A percentile compares a stretch with the other conserved stretches of the same genome.
phyloP scores from a whole-genome alignment of 2,797 vertebrate species.

The Arctocebus calabarensis region DNA sequence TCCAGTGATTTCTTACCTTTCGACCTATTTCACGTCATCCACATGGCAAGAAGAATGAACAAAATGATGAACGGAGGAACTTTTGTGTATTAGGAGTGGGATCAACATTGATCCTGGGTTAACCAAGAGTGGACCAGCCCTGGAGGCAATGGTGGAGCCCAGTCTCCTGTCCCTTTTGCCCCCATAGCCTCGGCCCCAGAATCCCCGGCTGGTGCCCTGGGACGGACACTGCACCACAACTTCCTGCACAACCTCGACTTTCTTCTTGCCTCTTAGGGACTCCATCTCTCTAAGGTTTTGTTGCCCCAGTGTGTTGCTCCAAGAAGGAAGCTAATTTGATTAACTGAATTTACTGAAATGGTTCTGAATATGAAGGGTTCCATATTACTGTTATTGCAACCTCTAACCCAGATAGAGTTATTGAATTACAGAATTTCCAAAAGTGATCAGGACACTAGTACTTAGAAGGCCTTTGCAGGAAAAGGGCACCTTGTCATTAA shows the following conservation, averaged over 20 bases:
- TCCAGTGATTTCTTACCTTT: background rate
- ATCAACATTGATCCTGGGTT: background rate
- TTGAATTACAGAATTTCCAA: background rate
- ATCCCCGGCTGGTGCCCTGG: background rate
- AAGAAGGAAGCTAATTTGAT: background rate
- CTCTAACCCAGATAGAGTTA: background rate
- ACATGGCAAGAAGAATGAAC: background rate
- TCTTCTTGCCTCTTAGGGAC: background rate
- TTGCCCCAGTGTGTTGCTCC: background rate
- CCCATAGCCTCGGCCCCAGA: background rate
- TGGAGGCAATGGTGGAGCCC: accelerated
- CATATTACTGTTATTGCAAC: background rate
- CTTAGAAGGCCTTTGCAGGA: background rate
- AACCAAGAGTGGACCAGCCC: background rate
- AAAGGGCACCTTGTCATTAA: background rate
- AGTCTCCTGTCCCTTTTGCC: accelerated
- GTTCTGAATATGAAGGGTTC: background rate
- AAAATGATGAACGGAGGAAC: background rate
- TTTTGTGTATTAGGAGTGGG: background rate
- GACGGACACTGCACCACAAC: background rate
- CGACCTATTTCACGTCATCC: background rate
- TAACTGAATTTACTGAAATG: background rate
- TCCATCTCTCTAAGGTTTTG: background rate
- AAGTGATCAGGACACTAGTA: background rate
- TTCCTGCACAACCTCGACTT: background rate